Conservation (phyloP, 2,797 vertebrate genomes). For the Hydrophis major region DNA sequence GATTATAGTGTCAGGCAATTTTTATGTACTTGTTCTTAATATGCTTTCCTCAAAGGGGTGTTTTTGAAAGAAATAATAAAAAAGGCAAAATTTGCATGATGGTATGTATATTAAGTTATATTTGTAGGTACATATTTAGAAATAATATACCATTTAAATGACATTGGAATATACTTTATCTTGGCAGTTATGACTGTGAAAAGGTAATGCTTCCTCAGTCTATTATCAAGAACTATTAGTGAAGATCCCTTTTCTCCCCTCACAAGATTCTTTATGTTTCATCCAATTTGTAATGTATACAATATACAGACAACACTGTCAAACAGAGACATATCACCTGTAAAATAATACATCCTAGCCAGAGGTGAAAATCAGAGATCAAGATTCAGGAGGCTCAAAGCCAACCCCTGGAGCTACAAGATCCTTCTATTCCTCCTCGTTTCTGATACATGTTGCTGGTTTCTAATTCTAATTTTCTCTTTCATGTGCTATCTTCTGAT, state of each 20-base stretch:
- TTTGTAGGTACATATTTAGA: background rate
- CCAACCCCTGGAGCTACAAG: background rate
- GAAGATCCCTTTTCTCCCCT: background rate
- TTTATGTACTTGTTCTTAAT: background rate
- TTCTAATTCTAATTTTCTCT: background rate
- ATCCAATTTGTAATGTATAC: background rate
- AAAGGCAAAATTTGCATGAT: background rate
- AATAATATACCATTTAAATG: background rate
- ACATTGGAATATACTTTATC: background rate
- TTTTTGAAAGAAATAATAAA: background rate
- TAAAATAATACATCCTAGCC: background rate
- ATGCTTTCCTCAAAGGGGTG: background rate
- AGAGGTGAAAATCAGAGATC: background rate
- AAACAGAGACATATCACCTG: background rate
- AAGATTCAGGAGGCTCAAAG: background rate
- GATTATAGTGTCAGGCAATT: background rate
- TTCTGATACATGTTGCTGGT: background rate
- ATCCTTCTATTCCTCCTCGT: background rate
- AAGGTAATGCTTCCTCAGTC: background rate
- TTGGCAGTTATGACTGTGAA: background rate
- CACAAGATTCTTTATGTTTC: background rate
- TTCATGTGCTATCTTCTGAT: background rate
- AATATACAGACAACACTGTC: background rate
- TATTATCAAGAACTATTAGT: background rate
- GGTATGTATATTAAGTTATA: background rate